Evolutionary conservation across 2,797 vertebrate genomes (phyloP), one percentile per base, ranked within the genome.

Genomic region (Poecilia gillii): DNA sequence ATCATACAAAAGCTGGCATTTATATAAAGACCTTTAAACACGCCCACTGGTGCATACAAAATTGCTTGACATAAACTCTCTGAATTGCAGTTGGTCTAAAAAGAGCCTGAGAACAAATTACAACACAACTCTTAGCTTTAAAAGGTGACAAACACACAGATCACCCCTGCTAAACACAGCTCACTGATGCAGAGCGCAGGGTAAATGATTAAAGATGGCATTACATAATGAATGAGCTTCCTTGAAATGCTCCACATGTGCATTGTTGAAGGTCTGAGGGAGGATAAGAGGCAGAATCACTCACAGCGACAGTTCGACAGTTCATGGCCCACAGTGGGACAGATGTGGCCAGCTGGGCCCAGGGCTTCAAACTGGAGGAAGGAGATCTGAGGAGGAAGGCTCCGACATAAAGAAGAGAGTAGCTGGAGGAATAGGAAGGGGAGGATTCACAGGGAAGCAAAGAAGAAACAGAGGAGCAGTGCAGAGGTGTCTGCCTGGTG

Each of bases 221-320:
- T 85, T 94, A 81, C 91, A 93, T 95, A 91, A 94, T 93, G 77
- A 87, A 93, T 93, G 88, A 92, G 81, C 86, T 91, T 89, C 81
- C 81, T 87, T 84, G 49, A 82, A 86, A 90, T 82, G 62, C 82
- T 87, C 81, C 57, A 84, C 84, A 89, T 84, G 71, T 84, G 75
- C 84, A 88, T 90, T 88, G 87, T 89, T 83, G 83, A 90, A 51
- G 76, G 73, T 25, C 75, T 82, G 86, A 81, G 76, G 88, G 45
- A 75, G 84, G 85, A 88, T 79, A 75, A 81, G 84, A 89, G 78
- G 78, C 78, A 80, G 7, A 78, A 79, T 1, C 53, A 82, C 73
- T 84, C 9, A 46, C 41, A 9, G 74, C 0, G 70, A 85, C 87
- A 78, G 57, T 85, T 79, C 79, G 78, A 84, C 76, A 84, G 81